Base-by-base conservation (phyloP, 2,888 invertebrate genomes). In the Diadromus collaris region DNA sequence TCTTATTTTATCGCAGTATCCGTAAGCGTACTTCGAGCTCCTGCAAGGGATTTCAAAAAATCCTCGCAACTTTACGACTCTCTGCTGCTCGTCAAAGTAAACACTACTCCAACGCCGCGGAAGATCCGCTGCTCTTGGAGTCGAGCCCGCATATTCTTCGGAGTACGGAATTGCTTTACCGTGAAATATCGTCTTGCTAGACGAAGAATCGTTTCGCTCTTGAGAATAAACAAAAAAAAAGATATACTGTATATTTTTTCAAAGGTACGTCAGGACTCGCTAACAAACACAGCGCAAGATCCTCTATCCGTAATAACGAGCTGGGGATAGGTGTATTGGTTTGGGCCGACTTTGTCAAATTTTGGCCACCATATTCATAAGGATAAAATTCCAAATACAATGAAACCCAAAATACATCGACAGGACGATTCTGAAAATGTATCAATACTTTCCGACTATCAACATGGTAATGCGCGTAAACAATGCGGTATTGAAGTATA, bases 61-160 rank as follows among this genome's bases (percentile, higher is more conserved):
- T 67, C 65, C 60, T 61, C 78, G 61, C 58, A 79, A 84, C 75
- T 86, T 87, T 86, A 87, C 84, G 85, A 85, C 82, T 68, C 58
- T 60, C 56, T 46, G 61, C 51, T 58, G 82, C 85, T 86, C 83
- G 83, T 84, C 86, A 86, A 86, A 84, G 85, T 85, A 86, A 86
- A 86, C 86, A 83, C 64, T 38, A 65, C 68, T 72, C 61, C 58
- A n/a, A 54, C 56, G 61, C 72, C 34, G 41, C 29, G 63, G 21
- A n/a, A 21, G 27, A 27, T 34, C 34, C 10, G 34, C 61, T 13
- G 48, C 6, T 65, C 51, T 51, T 34, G 21, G 34, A 34, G 9
- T 54, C 54, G 54, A 24, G 54, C 54, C 54, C 54, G 54, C 27
- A 19, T 48, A 51, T 51, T 13, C 51, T 29, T 51, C 24, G 4